A percentile compares a stretch with the other conserved stretches of the same genome.
Evolutionary conservation across 2,797 vertebrate genomes (phyloP).

Genomic region (Anisognathus igniventris): DNA sequence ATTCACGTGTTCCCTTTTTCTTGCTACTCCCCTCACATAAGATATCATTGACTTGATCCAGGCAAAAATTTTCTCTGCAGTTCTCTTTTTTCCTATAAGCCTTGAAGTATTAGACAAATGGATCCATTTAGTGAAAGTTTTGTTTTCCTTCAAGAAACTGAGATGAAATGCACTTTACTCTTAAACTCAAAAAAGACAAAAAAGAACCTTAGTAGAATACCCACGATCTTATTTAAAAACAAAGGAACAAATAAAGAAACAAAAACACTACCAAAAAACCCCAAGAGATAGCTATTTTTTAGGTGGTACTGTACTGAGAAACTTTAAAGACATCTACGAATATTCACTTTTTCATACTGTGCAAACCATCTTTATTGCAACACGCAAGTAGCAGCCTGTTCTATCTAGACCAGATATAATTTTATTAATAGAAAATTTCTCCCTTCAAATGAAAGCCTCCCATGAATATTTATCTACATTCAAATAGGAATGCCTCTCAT

Average conservation of each 20-base stretch:
- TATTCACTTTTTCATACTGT: neutral
- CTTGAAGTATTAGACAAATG: neutral
- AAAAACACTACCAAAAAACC: neutral
- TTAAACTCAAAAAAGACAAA: neutral
- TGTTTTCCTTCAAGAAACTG: neutral
- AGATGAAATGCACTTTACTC: neutral
- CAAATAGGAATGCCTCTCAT: neutral
- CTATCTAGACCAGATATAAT: neutral
- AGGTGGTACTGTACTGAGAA: neutral
- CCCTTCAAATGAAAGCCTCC: neutral
- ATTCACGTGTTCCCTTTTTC: neutral
- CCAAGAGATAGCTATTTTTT: neutral
- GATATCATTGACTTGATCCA: neutral
- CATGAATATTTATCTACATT: slow-evolving; percentile 49
- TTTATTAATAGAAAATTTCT: slow-evolving; percentile 6
- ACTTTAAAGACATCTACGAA: neutral
- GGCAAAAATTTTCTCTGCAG: neutral
- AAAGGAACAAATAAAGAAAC: neutral
- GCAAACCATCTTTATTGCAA: neutral
- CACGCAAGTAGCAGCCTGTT: neutral
- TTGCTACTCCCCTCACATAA: neutral
- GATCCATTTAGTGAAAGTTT: neutral
- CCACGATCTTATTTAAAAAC: neutral
- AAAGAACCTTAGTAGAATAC: neutral
- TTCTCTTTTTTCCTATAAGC: neutral